Evolutionary conservation across 2,113 vertebrate species (phyloP).

Genomic region (Talpa occidentalis): DNA sequence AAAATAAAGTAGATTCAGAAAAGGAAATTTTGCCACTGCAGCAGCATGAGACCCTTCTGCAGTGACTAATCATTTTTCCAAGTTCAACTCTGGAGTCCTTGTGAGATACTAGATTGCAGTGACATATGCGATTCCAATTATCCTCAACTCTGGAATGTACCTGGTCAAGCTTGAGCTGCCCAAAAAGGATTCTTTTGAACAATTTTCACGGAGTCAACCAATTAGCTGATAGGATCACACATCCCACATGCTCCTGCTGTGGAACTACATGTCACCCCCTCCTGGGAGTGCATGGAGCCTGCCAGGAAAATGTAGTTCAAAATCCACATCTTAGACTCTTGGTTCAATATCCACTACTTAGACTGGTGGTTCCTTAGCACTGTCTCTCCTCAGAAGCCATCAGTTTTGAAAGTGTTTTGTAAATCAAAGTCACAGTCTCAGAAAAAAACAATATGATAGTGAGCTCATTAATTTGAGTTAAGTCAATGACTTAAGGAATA

Average conservation of each 20-base stretch:
- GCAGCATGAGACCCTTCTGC: neutral
- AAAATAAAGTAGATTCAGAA: neutral
- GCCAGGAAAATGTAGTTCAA: neutral
- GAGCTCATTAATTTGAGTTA: neutral
- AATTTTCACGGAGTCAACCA: constrained; percentile 9
- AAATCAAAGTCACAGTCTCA: constrained; percentile 17
- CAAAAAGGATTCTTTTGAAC: constrained; percentile 9
- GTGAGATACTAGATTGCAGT: constrained; percentile 30
- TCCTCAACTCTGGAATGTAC: neutral
- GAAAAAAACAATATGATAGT: neutral
- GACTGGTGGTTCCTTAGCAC: neutral
- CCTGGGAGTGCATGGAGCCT: neutral
- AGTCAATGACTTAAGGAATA: neutral
- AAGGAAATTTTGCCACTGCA: neutral
- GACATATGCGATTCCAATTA: constrained; percentile 17
- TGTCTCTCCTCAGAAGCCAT: neutral
- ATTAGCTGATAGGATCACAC: constrained; percentile 7
- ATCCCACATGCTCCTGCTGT: neutral
- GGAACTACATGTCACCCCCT: neutral
- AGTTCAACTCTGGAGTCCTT: constrained; percentile 32
- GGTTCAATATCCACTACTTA: neutral
- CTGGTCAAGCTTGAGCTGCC: constrained; percentile 6
- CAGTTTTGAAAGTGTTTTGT: constrained; percentile 30
- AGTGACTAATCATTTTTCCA: constrained; percentile 16
- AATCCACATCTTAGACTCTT: neutral